Percentiles rank a stretch among this genome's conserved stretches.
Conservation (phyloP, 2,113 vertebrate genomes). For the Ifrita kowaldi region DNA sequence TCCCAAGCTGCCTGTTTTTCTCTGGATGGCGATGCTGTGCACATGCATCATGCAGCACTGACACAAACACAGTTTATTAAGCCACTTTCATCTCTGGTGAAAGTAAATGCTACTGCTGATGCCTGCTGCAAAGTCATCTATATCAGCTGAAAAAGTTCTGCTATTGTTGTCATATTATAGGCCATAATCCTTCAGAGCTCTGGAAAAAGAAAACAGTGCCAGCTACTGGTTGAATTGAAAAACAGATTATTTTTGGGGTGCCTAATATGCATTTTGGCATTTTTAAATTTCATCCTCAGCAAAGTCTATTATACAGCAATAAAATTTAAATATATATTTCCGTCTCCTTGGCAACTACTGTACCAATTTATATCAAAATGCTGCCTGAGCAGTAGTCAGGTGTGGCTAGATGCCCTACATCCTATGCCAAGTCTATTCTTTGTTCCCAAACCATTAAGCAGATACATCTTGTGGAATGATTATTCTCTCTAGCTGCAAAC, state of each 20-base stretch:
- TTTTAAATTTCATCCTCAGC: background rate
- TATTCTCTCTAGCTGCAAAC: background rate
- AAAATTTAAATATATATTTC: background rate
- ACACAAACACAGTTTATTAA: slow-evolving; percentile 21
- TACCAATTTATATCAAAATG: background rate
- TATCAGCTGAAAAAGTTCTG: slow-evolving; percentile 22
- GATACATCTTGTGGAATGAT: background rate
- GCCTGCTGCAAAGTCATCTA: slow-evolving; percentile 1
- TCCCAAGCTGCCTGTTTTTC: background rate
- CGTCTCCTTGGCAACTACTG: background rate
- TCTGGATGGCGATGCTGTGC: accelerated
- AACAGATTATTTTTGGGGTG: background rate
- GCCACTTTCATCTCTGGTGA: background rate
- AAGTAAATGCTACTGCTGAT: slow-evolving; percentile 8
- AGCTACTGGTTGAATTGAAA: background rate
- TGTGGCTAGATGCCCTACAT: background rate
- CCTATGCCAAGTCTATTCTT: background rate
- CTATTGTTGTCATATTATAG: background rate
- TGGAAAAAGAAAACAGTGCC: background rate
- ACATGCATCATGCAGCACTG: background rate
- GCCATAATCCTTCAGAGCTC: background rate
- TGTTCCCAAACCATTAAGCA: accelerated
- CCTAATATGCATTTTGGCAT: background rate
- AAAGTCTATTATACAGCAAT: background rate
- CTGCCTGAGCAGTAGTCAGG: background rate